Conservation (phyloP, 2,888 invertebrate genomes). For the Acanthoscelides obtectus region DNA sequence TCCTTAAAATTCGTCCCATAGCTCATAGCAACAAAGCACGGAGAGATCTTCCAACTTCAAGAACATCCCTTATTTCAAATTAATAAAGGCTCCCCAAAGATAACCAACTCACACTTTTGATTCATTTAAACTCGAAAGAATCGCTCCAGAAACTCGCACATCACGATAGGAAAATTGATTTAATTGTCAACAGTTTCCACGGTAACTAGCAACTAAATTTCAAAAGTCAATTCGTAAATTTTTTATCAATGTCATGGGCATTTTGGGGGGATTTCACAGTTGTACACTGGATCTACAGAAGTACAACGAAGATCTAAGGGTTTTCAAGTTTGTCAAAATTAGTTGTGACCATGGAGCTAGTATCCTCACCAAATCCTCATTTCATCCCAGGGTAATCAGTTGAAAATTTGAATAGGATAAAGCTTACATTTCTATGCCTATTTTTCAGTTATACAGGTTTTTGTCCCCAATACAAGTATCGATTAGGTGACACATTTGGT, state of each 20-base stretch:
- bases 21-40: too few species aligned
- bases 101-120: too few species aligned
- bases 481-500: constrained; percentile 72
- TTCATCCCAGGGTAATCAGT: constrained; percentile 67
- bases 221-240: not conserved
- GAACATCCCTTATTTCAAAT: too few species aligned
- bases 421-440: not conserved
- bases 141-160: too few species aligned
- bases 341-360: constrained; percentile 47
- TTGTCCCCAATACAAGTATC: constrained; percentile 69
- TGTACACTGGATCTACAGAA: not conserved
- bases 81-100: too few species aligned
- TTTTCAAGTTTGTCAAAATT: not conserved
- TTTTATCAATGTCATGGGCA: not conserved
- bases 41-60: too few species aligned
- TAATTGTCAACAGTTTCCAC: not conserved
- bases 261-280: not conserved
- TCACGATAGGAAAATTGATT: too few species aligned
- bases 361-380: constrained; percentile 65
- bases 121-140: too few species aligned
- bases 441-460: constrained; percentile 67
- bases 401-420: constrained; percentile 1
- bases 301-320: not conserved
- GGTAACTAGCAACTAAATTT: not conserved
- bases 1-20: too few species aligned